Evolutionary conservation across 1,140 invertebrate species (phyloP).

Genomic region (Ectropis grisescens): DNA sequence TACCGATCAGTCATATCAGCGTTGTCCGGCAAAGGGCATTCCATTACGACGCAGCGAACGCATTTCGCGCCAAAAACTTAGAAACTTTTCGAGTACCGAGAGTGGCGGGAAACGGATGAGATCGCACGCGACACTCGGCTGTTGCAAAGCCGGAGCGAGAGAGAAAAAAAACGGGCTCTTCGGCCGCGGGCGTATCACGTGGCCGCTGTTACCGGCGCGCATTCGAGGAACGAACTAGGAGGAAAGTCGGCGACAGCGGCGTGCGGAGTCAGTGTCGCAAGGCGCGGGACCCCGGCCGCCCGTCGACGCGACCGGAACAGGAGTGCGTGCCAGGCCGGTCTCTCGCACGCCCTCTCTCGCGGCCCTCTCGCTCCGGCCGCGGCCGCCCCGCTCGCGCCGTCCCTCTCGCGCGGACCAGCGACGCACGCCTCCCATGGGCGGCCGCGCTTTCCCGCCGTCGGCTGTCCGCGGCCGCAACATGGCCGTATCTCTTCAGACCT

Average conservation of each 20-base stretch:
- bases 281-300: conserved; percentile 58
- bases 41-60: too few relatives aligned
- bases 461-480: conserved; percentile 47
- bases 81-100: conserved; percentile 28
- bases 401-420: conserved; percentile 33
- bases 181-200: conserved; percentile 46
- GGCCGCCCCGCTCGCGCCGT: conserved; percentile 16
- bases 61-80: conserved; percentile 62
- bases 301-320: conserved; percentile 63
- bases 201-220: conserved; percentile 47
- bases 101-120: conserved; percentile 45
- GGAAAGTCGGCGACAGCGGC: conserved; percentile 45
- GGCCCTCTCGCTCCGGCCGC: conserved; percentile 28
- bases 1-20: conserved; percentile 28
- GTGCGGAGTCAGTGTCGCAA: conserved; percentile 43
- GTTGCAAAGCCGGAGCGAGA: conserved; percentile 40
- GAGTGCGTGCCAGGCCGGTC: conserved; percentile 48
- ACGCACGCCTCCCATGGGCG: conserved; percentile 64
- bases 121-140: conserved; percentile 39
- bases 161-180: conserved; percentile 36
- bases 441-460: conserved; percentile 56
- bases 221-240: conserved; percentile 50
- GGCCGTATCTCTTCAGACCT: conserved; percentile 44
- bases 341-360: conserved; percentile 55
- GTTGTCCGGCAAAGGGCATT: too few relatives aligned